A percentile compares a stretch with the other conserved stretches of the same genome.
phyloP scores from a whole-genome alignment of 2,797 vertebrate species.

The Dipus sagitta region DNA sequence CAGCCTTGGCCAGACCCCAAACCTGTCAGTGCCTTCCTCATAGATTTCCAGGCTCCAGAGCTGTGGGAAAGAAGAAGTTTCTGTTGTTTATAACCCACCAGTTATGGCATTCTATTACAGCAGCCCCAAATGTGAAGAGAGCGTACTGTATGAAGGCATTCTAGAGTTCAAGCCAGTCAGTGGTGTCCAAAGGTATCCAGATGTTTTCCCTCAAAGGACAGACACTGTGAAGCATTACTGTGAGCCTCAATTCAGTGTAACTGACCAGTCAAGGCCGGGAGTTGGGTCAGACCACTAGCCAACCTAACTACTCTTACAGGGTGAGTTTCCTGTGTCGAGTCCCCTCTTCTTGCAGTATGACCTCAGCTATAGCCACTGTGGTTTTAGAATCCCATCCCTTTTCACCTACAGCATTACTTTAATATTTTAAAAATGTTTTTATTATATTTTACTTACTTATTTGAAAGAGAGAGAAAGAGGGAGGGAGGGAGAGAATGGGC shows the following conservation, averaged over 20 bases:
- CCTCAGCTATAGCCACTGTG: neutral
- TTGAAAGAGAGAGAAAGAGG: too few species aligned
- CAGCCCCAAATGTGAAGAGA: neutral
- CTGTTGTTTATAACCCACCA: neutral
- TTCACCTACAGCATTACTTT: neutral
- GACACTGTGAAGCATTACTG: rapidly evolving
- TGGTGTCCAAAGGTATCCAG: neutral
- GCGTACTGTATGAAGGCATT: neutral
- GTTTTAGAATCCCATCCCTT: neutral
- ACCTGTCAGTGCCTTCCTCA: neutral
- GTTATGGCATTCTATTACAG: neutral
- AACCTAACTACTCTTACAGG: neutral
- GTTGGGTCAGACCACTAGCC: neutral
- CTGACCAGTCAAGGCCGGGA: neutral
- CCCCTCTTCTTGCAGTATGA: neutral
- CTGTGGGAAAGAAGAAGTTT: neutral
- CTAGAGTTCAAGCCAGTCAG: neutral
- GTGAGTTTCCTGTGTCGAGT: neutral
- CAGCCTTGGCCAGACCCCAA: neutral
- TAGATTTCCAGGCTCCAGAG: too few species aligned
- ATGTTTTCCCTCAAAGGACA: neutral
- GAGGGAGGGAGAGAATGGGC: too few species aligned
- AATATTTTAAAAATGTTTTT: neutral
- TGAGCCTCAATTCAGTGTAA: neutral
- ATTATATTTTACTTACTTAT: too few species aligned